These are phyloP conservation scores for Hetaerina americana DNA, from an alignment of 1,140 invertebrate genomes.

Conservation along the genomic window DNA sequence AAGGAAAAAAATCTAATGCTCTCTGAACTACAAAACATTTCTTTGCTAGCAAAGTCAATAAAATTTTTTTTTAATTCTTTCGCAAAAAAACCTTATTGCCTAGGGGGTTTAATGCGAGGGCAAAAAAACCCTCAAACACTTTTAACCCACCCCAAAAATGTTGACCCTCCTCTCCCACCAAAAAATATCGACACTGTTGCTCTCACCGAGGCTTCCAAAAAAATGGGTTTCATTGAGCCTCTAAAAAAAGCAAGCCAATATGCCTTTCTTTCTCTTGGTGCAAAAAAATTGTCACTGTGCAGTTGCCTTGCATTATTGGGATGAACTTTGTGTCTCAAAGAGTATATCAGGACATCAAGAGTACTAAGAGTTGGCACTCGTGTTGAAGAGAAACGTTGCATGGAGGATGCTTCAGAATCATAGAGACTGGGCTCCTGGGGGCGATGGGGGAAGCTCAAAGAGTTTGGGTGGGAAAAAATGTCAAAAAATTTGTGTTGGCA, in stretches of 20 bases:
- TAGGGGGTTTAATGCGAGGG: not conserved
- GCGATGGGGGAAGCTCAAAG: not conserved
- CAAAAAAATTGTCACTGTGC: not conserved
- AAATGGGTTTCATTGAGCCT: not conserved
- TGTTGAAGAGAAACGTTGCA: not conserved
- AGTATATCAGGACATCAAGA: too few species aligned
- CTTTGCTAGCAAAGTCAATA: slow-evolving; percentile 10
- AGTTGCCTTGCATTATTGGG: not conserved
- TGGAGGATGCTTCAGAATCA: too few species aligned
- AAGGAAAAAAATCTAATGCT: slow-evolving; percentile 13
- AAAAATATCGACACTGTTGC: too few species aligned
- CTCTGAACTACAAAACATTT: not conserved
- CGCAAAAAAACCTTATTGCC: slow-evolving; percentile 3
- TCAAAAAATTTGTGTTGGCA: not conserved
- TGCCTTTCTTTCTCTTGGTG: not conserved
- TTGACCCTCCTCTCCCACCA: not conserved
- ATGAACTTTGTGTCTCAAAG: too few species aligned
- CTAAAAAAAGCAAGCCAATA: not conserved
- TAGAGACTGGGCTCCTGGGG: not conserved
- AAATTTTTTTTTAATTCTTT: slow-evolving; percentile 3
- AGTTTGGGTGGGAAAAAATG: not conserved
- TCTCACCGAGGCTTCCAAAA: not conserved
- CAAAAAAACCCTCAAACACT: not conserved
- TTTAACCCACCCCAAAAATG: not conserved
- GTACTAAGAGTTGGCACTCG: not conserved